Conservation (phyloP, 1,140 invertebrate genomes). For the Cheumatopsyche charites region DNA sequence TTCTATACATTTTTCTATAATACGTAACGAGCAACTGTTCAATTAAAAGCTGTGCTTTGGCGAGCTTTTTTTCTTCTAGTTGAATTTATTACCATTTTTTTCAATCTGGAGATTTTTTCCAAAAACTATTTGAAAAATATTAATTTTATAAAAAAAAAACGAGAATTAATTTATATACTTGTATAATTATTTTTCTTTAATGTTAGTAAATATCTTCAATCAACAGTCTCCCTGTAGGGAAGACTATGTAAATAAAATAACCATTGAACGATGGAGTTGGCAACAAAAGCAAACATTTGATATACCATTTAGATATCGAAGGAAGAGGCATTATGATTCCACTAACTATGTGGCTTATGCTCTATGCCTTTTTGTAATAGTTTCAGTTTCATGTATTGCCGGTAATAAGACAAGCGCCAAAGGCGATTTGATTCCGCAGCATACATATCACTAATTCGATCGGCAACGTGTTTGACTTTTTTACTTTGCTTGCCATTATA, state of each 20-base stretch:
- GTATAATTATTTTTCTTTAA: constrained; percentile 6
- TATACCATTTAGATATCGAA: constrained; percentile 22
- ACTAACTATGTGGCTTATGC: neutral
- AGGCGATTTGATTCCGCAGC: neutral
- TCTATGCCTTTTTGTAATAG: neutral
- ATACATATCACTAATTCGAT: constrained; percentile 23
- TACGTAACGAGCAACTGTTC: neutral
- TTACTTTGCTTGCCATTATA: neutral
- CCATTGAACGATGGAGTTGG: neutral
- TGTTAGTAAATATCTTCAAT: neutral
- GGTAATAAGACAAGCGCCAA: constrained; percentile 19
- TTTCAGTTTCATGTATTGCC: constrained; percentile 24
- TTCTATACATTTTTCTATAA: neutral
- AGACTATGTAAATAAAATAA: constrained; percentile 4
- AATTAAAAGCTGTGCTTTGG: constrained; percentile 1
- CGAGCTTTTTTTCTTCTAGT: neutral
- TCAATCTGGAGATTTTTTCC: too few species aligned
- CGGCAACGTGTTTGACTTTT: neutral
- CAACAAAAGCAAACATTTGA: constrained; percentile 24
- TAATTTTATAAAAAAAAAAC: too few species aligned
- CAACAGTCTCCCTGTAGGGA: constrained; percentile 14
- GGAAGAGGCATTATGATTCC: constrained; percentile 6
- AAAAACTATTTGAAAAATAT: too few species aligned
- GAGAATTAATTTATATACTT: too few species aligned
- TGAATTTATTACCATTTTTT: neutral